These are phyloP conservation scores for Tenebrio molitor DNA, from an alignment of 1,140 invertebrate species.

Conservation along the genomic window DNA sequence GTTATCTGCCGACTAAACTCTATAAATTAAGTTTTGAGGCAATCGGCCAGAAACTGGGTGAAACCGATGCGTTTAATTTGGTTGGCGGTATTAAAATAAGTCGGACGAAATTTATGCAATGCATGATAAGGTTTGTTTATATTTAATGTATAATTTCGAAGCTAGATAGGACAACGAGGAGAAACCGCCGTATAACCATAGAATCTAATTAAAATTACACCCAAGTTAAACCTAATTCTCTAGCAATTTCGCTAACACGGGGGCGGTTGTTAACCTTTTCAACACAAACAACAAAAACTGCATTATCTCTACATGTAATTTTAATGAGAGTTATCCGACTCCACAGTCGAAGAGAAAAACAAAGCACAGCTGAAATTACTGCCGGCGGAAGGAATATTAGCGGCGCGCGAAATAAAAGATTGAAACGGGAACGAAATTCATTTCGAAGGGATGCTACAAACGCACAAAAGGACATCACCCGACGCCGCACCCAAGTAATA, in stretches of 20 bases:
- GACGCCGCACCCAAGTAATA: background rate
- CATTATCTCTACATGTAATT: slow-evolving; percentile 39
- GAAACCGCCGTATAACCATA: slow-evolving; percentile 45
- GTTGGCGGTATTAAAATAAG: slow-evolving; percentile 9
- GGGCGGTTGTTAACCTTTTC: slow-evolving; percentile 26
- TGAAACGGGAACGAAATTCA: slow-evolving; percentile 45
- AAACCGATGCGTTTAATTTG: background rate
- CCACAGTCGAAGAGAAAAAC: slow-evolving; percentile 42
- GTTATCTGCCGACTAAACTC: background rate
- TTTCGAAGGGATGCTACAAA: background rate
- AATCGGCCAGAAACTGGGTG: background rate
- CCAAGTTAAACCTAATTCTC: slow-evolving; percentile 43
- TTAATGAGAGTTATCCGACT: slow-evolving; percentile 29
- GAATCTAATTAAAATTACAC: slow-evolving; percentile 46
- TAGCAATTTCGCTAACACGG: slow-evolving; percentile 38
- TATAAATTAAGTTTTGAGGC: background rate
- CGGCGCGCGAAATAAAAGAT: slow-evolving; percentile 48
- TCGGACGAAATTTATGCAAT: slow-evolving; percentile 12
- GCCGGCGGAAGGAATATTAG: slow-evolving; percentile 48
- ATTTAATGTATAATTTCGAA: slow-evolving; percentile 37
- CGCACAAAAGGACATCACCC: background rate
- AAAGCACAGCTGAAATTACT: slow-evolving; percentile 50
- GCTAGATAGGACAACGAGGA: slow-evolving; percentile 37
- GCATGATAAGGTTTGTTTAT: slow-evolving; percentile 26
- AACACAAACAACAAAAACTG: slow-evolving; percentile 48